Evolutionary conservation across 1,140 invertebrate species (phyloP), one percentile per base, ranked within the genome.

Genomic region (Drosophila erecta): DNA sequence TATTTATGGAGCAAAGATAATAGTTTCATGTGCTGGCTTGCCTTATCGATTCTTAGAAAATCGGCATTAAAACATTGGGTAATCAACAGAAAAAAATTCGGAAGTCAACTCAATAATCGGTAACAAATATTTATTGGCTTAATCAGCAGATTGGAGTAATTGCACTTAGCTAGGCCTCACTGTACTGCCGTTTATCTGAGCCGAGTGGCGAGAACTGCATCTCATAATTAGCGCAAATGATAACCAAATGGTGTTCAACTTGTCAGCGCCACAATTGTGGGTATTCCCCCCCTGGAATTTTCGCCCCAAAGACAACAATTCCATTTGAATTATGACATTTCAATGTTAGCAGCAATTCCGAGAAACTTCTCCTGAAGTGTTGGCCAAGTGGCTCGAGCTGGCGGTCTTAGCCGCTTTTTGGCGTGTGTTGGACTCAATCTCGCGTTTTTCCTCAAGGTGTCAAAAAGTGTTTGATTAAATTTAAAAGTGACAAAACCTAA

Each of bases 291-390:
- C 46, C 41, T n/a, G 24, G 24, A 37, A n/a, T 50, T 60, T 38
- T 59, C 51, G 54, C 33, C 40, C 57, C 50, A 90, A 86, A 81
- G 79, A 86, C 81, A 77, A 86, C 86, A 79, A 86, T 87, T 90
- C 81, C 83, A 90, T 90, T 72, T 83, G 37, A 87, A 76, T 90
- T 90, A 90, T 90, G 86, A 90, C 86, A 90, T 78, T 90, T 90
- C 86, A 90, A 90, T 90, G 86, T 75, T 65, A 90, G 90, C 86
- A 37, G 60, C 78, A 81, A 86, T 79, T 65, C 75, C 4, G 14
- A 47, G 40, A 35, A 70, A 54, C 35, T 69, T 67, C 60, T 33
- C 43, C 33, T 43, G 49, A 4, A 24, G 24, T 4, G 49, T 10
- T 49, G 24, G 10, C 47, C 47, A 50, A 50, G 47, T 35, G 11